Evolutionary conservation across 1,140 invertebrate species (phyloP).

Genomic region (Brachionus manjavacas): DNA sequence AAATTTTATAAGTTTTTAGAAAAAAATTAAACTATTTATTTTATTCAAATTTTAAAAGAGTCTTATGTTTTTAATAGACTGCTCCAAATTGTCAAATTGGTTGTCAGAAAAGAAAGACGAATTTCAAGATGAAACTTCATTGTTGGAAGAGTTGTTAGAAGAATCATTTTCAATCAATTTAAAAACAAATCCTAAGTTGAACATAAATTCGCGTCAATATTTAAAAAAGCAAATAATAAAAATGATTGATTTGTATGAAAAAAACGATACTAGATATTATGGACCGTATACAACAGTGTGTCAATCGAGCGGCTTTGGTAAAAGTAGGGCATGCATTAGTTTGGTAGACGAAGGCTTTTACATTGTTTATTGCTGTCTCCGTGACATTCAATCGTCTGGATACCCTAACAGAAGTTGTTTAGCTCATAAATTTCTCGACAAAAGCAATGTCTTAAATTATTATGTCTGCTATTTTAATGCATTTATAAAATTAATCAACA

Average conservation of each 20-base stretch:
- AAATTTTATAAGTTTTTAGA: too few species aligned
- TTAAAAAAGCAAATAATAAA: neutral
- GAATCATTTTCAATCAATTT: neutral
- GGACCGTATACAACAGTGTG: neutral
- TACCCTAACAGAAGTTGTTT: neutral
- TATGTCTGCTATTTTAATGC: neutral
- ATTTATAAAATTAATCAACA: neutral
- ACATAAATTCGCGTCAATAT: neutral
- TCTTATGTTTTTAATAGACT: neutral
- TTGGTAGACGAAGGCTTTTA: neutral
- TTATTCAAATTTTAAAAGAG: neutral
- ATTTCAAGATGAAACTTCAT: neutral
- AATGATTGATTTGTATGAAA: neutral
- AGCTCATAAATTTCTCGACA: neutral
- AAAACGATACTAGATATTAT: neutral
- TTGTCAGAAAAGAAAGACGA: neutral
- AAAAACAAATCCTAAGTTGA: neutral
- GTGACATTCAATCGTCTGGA: neutral
- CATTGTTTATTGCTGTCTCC: neutral
- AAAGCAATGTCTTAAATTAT: neutral
- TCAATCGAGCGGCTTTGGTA: constrained; percentile 27
- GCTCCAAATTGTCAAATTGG: neutral
- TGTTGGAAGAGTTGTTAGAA: neutral
- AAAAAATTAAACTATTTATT: too few species aligned
- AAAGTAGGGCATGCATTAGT: neutral